These are phyloP conservation scores for Drosophila dives DNA, from an alignment of 2,888 invertebrate genomes.

Conservation along the genomic window DNA sequence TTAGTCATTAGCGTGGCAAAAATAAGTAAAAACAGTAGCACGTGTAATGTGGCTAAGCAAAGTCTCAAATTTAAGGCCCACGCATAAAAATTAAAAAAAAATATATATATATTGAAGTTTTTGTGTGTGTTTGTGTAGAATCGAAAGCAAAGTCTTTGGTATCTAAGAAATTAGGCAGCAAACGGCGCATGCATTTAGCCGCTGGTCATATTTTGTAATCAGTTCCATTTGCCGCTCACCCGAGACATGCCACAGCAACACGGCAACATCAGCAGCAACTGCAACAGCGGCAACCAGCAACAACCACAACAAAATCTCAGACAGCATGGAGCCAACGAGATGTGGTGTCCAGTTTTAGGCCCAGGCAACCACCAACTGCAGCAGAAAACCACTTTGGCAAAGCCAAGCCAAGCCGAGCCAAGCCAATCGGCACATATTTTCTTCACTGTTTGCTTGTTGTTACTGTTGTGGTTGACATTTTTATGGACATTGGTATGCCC, in stretches of 20 bases:
- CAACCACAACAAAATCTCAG: constrained; percentile 62
- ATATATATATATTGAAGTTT: constrained; percentile 17
- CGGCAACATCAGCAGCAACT: constrained; percentile 32
- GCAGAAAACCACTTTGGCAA: constrained; percentile 65
- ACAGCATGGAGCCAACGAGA: constrained; percentile 70
- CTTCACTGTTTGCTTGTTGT: constrained; percentile 33
- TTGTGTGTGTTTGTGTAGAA: constrained; percentile 16
- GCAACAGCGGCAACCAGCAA: constrained; percentile 29
- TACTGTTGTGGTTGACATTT: constrained; percentile 79
- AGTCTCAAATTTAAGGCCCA: constrained; percentile 67
- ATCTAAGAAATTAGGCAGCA: constrained; percentile 76
- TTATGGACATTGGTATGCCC: constrained; percentile 82
- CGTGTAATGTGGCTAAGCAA: constrained; percentile 56
- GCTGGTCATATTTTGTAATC: constrained; percentile 78
- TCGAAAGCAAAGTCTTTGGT: constrained; percentile 38
- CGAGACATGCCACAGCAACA: constrained; percentile 49
- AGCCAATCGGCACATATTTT: constrained; percentile 73
- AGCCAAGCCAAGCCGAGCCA: constrained; percentile 67
- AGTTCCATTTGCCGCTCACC: constrained; percentile 80
- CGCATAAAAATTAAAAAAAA: constrained; percentile 57
- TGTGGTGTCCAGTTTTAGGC: constrained; percentile 74
- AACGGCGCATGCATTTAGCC: constrained; percentile 78
- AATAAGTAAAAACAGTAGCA: constrained; percentile 59
- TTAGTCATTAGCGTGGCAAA: constrained; percentile 52
- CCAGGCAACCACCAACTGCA: constrained; percentile 37